Percentiles rank a stretch among this genome's conserved stretches.
These are phyloP conservation scores for Schizopygopsis pylzovi DNA, from an alignment of 2,797 vertebrate species.

Conservation along the genomic window DNA sequence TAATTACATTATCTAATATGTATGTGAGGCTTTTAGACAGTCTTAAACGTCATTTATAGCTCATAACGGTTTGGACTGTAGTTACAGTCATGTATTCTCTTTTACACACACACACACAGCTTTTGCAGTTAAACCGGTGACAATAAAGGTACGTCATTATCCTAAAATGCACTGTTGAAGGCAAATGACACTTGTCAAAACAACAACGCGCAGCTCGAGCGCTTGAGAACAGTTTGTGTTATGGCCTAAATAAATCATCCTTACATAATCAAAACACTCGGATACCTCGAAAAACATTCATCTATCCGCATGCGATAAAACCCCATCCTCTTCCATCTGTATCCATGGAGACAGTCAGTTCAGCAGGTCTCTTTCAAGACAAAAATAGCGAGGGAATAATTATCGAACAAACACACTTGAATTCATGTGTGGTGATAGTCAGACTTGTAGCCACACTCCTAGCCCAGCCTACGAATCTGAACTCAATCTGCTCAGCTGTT, in stretches of 20 bases:
- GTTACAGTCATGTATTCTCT: neutral
- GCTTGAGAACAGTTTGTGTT: neutral
- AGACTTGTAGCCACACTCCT: neutral
- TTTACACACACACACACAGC: neutral
- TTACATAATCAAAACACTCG: constrained; percentile 36
- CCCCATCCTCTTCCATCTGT: constrained; percentile 27
- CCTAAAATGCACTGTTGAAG: neutral
- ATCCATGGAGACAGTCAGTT: constrained; percentile 46
- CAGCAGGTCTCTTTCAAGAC: constrained; percentile 31
- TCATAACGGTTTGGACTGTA: neutral
- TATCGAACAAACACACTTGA: constrained; percentile 37
- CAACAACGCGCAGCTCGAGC: neutral
- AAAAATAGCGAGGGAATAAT: constrained; percentile 48
- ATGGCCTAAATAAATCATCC: constrained; percentile 16
- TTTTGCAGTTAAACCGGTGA: neutral
- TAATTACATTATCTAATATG: constrained; percentile 7
- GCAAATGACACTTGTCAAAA: neutral
- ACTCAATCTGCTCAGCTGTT: constrained; percentile 30
- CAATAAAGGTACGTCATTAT: too few relatives aligned
- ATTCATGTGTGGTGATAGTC: constrained; percentile 35
- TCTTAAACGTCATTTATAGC: neutral
- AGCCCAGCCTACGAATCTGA: constrained; percentile 31
- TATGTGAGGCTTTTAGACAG: neutral
- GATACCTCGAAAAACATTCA: constrained; percentile 19
- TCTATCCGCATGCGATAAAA: neutral